A percentile compares a stretch with the other conserved stretches of the same genome.
Evolutionary conservation across 1,140 invertebrate species (phyloP).

Genomic region (Coenobita brevimanus): DNA sequence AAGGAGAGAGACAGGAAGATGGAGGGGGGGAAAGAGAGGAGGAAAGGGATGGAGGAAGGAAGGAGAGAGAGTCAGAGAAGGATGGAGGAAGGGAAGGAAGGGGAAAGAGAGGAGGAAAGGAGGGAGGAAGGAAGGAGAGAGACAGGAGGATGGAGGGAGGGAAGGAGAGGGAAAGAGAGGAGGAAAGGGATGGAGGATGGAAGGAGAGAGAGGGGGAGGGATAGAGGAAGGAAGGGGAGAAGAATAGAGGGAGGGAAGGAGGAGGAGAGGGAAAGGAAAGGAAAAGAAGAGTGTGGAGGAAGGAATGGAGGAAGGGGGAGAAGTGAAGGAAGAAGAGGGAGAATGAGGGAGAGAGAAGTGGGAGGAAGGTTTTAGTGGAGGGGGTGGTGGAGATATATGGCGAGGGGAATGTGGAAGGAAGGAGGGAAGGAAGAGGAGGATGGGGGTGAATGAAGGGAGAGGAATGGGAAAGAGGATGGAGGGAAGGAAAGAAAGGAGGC

Average conservation of each 20-base stretch:
- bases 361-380: neutral
- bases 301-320: neutral
- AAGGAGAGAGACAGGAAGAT: no score
- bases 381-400: neutral
- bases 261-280: slow-evolving; percentile 6
- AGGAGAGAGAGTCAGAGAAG: no score
- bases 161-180: slow-evolving; percentile 15
- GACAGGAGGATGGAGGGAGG: neutral
- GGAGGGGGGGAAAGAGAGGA: no score
- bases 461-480: neutral
- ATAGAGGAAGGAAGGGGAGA: neutral
- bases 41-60: no score
- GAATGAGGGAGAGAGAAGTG: neutral
- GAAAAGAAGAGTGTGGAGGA: neutral
- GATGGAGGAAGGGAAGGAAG: no score
- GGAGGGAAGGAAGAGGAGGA: neutral
- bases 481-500: neutral
- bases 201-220: neutral
- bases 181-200: neutral
- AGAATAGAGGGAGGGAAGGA: neutral
- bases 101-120: no score
- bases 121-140: neutral
- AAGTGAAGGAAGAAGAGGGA: neutral
- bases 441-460: neutral
- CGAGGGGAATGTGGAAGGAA: neutral